Percentiles rank a stretch among this genome's conserved stretches.
Conservation (phyloP, 2,888 invertebrate species). For the Brachyopa scutellaris region DNA sequence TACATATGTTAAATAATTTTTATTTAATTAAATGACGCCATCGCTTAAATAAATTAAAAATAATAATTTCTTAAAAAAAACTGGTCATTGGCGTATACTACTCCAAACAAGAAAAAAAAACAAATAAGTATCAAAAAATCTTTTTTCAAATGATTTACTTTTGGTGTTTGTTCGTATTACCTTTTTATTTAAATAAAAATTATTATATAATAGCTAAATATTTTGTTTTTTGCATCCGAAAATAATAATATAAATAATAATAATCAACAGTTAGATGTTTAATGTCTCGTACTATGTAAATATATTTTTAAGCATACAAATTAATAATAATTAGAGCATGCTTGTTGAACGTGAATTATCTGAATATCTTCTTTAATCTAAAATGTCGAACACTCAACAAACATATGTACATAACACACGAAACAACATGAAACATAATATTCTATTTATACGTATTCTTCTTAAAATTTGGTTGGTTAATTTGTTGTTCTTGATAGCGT, state of each 20-base stretch:
- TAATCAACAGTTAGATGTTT: slow-evolving; percentile 42
- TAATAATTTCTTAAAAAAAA: slow-evolving; percentile 7
- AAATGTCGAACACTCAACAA: slow-evolving; percentile 37
- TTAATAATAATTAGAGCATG: slow-evolving; percentile 63
- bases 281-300: slow-evolving; percentile 51
- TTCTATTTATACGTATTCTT: slow-evolving; percentile 21
- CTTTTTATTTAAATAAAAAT: background rate
- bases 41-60: slow-evolving; percentile 34
- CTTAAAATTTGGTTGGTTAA: slow-evolving; percentile 64
- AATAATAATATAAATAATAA: slow-evolving; percentile 22
- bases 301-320: slow-evolving; percentile 21
- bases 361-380: slow-evolving; percentile 8
- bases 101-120: slow-evolving; percentile 22
- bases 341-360: slow-evolving; percentile 55
- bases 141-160: slow-evolving; percentile 54
- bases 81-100: slow-evolving; percentile 31
- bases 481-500: slow-evolving; percentile 13
- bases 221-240: slow-evolving; percentile 56
- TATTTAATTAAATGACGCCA: slow-evolving; percentile 45
- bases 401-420: slow-evolving; percentile 22
- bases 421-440: slow-evolving; percentile 50
- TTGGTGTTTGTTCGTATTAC: slow-evolving; percentile 59
- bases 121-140: slow-evolving; percentile 59
- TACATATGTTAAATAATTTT: slow-evolving; percentile 16
- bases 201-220: slow-evolving; percentile 11